Percentiles rank a stretch among this genome's conserved stretches.
Conservation (phyloP, 2,113 vertebrate genomes). For the Trichomycterus rosablanca region DNA sequence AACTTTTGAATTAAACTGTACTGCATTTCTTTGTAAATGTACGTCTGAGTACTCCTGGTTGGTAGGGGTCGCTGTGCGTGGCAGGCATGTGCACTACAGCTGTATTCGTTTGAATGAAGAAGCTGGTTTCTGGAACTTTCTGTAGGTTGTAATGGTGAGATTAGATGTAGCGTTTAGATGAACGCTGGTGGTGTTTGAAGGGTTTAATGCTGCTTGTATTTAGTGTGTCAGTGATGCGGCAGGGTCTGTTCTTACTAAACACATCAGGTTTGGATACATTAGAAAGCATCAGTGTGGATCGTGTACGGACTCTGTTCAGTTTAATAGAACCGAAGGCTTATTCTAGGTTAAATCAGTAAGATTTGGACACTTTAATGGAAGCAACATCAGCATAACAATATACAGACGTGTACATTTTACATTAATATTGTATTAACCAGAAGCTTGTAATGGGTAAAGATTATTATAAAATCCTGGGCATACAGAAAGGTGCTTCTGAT, state of each 20-base stretch:
- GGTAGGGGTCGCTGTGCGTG: conserved; percentile 8
- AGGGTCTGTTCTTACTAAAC: no score
- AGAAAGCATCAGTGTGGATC: conserved; percentile 1
- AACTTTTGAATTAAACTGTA: no score
- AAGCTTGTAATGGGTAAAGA: conserved; percentile 81
- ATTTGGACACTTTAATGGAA: background rate
- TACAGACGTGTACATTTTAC: background rate
- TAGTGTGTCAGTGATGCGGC: background rate
- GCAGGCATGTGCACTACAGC: background rate
- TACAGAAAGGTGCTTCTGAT: conserved; percentile 75
- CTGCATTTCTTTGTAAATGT: no score
- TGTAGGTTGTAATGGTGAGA: conserved; percentile 4
- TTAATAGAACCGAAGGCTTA: no score
- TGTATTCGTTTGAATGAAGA: background rate
- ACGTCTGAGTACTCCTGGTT: conserved; percentile 18
- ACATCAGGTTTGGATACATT: background rate
- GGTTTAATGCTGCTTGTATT: background rate
- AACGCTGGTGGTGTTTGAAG: background rate
- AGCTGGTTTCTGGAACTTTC: conserved; percentile 41
- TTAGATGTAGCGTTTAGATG: background rate
- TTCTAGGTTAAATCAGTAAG: background rate
- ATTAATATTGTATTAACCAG: background rate
- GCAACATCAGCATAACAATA: background rate
- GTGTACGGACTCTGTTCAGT: conserved; percentile 2
- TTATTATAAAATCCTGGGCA: conserved; percentile 82